phyloP scores from a whole-genome alignment of 2,888 invertebrate genomes.

The Lathronympha strigana region DNA sequence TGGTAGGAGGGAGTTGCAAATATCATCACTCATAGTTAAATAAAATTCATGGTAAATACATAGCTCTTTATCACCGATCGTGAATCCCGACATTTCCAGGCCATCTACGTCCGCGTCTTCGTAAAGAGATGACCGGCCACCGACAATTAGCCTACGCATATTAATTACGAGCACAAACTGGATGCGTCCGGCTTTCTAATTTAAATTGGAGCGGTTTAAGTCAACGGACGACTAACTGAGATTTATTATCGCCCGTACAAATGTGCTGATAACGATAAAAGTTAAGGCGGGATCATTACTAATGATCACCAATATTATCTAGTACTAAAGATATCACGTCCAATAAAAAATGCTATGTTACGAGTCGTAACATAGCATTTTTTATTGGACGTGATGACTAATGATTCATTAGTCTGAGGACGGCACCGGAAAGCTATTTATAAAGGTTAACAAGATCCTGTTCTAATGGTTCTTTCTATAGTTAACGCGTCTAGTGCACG shows the following conservation, averaged over 20 bases:
- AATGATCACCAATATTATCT: no score
- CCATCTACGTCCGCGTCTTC: constrained; percentile 42
- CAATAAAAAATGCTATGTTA: no score
- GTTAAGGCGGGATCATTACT: constrained; percentile 24
- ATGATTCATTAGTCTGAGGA: constrained; percentile 34
- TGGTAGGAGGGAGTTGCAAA: no score
- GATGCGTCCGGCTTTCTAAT: constrained; percentile 74
- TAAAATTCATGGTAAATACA: no score
- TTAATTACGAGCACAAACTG: constrained; percentile 73
- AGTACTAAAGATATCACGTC: no score
- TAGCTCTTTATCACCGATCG: constrained; percentile 10
- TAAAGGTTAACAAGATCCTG: constrained; percentile 10
- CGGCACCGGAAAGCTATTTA: constrained; percentile 17
- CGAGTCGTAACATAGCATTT: no score
- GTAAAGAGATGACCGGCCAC: constrained; percentile 71
- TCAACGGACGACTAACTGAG: constrained; percentile 49
- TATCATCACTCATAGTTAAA: no score
- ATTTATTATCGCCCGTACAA: constrained; percentile 37
- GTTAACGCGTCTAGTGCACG: background rate
- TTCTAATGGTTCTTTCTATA: background rate
- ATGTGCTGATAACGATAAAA: constrained; percentile 33
- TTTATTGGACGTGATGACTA: no score
- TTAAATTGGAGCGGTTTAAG: constrained; percentile 67
- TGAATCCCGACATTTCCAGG: constrained; percentile 35
- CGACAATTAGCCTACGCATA: constrained; percentile 77